Evolutionary conservation across 2,797 vertebrate genomes (phyloP).

Genomic region (Microhierax caerulescens): DNA sequence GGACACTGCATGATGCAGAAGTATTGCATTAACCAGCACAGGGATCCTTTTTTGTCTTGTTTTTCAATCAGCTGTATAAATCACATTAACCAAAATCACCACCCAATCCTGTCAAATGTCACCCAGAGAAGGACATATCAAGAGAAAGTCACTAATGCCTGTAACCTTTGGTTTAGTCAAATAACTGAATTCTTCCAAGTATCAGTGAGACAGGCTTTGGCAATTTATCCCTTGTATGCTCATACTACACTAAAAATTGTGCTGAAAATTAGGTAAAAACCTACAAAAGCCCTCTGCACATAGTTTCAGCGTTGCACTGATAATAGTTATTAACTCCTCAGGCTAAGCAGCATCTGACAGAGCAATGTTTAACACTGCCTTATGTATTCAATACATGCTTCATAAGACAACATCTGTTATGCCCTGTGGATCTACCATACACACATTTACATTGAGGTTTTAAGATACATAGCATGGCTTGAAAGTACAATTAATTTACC

Average conservation of each 20-base stretch:
- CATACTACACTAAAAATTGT: background rate
- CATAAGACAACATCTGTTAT: background rate
- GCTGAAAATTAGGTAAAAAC: background rate
- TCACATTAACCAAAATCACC: background rate
- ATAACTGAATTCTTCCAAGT: background rate
- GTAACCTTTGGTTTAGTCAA: background rate
- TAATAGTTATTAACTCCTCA: slow-evolving; percentile 4
- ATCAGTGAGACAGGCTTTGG: background rate
- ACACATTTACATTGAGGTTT: background rate
- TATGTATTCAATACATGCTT: background rate
- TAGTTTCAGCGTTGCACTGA: background rate
- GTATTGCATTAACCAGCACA: background rate
- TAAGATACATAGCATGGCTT: background rate
- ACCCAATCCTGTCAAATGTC: background rate
- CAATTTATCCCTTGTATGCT: background rate
- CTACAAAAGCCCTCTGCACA: background rate
- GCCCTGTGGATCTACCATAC: background rate
- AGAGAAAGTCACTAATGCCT: background rate
- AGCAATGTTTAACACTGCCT: background rate
- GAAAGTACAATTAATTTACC: background rate
- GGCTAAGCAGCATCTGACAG: background rate
- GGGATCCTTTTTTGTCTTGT: background rate
- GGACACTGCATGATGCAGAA: background rate
- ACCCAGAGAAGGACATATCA: background rate
- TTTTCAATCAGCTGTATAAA: background rate